A percentile compares a stretch with the other conserved stretches of the same genome.
Evolutionary conservation across 2,888 invertebrate genomes (phyloP).

Genomic region (Melieria omissa): DNA sequence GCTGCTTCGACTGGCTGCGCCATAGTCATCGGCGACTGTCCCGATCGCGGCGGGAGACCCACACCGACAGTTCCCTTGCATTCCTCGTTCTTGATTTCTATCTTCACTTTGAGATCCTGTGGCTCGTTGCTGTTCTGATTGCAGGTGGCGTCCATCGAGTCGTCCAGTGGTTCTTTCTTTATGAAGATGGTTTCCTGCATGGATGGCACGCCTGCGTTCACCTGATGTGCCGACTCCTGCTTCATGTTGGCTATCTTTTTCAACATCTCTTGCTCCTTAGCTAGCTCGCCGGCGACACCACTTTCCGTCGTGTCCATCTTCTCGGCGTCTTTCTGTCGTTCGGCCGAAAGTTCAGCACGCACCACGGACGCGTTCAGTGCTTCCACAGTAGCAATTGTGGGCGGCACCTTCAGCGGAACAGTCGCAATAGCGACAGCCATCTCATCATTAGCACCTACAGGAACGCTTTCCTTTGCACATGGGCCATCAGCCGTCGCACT

Average conservation of each 20-base stretch:
- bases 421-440: slow-evolving; percentile 38
- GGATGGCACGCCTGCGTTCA: slow-evolving; percentile 29
- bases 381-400: slow-evolving; percentile 57
- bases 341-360: slow-evolving; percentile 45
- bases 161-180: slow-evolving; percentile 68
- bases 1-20: slow-evolving; percentile 13
- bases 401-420: slow-evolving; percentile 55
- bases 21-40: slow-evolving; percentile 33
- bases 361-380: slow-evolving; percentile 58
- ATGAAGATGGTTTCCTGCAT: slow-evolving; percentile 71
- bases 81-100: slow-evolving; percentile 71
- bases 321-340: slow-evolving; percentile 51
- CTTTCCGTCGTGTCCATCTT: slow-evolving; percentile 54
- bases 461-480: slow-evolving; percentile 43
- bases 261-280: slow-evolving; percentile 65
- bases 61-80: slow-evolving; percentile 50
- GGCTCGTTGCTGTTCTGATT: slow-evolving; percentile 72
- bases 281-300: slow-evolving; percentile 39
- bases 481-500: slow-evolving; percentile 46
- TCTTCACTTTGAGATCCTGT: slow-evolving; percentile 79
- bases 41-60: slow-evolving; percentile 42
- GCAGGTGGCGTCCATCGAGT: slow-evolving; percentile 66
- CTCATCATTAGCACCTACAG: slow-evolving; percentile 28
- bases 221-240: slow-evolving; percentile 59
- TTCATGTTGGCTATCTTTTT: slow-evolving; percentile 66